Percentiles rank a stretch among this genome's conserved stretches.
phyloP scores from a whole-genome alignment of 2,113 vertebrate species.

The Larimichthys polyactis region DNA sequence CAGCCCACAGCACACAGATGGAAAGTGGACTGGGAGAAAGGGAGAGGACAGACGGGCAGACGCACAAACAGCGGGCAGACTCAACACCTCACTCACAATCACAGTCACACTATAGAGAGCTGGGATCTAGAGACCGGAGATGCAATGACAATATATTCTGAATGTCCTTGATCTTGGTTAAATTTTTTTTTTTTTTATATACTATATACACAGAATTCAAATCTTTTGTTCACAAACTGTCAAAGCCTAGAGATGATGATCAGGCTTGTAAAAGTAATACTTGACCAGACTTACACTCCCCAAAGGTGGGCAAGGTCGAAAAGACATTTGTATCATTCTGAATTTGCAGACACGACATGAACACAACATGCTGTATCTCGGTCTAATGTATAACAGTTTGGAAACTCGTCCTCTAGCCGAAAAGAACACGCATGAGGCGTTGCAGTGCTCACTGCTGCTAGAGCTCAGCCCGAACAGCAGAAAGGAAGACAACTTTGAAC shows the following conservation, averaged over 20 bases:
- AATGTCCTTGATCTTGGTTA: slow-evolving; percentile 40
- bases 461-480: slow-evolving; percentile 46
- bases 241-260: slow-evolving; percentile 58
- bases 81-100: slow-evolving; percentile 71
- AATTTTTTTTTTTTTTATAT: too few relatives aligned
- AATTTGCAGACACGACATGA: slow-evolving; percentile 10
- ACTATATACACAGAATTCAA: too few relatives aligned
- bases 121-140: slow-evolving; percentile 47
- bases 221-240: slow-evolving; percentile 6
- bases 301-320: slow-evolving; percentile 57
- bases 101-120: slow-evolving; percentile 66
- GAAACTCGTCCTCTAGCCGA: background rate
- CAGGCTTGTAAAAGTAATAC: slow-evolving; percentile 56
- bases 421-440: background rate
- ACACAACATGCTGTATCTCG: background rate
- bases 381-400: background rate
- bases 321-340: slow-evolving; percentile 5
- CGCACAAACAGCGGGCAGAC: slow-evolving; percentile 71
- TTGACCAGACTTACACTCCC: slow-evolving; percentile 41
- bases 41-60: slow-evolving; percentile 67
- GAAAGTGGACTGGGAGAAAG: slow-evolving; percentile 75
- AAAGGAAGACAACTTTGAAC: slow-evolving; percentile 64
- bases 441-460: slow-evolving; percentile 24
- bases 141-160: slow-evolving; percentile 43
- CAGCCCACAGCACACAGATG: slow-evolving; percentile 75